These are phyloP conservation scores for Leuciscus waleckii DNA, from an alignment of 2,797 vertebrate genomes.

Conservation along the genomic window DNA sequence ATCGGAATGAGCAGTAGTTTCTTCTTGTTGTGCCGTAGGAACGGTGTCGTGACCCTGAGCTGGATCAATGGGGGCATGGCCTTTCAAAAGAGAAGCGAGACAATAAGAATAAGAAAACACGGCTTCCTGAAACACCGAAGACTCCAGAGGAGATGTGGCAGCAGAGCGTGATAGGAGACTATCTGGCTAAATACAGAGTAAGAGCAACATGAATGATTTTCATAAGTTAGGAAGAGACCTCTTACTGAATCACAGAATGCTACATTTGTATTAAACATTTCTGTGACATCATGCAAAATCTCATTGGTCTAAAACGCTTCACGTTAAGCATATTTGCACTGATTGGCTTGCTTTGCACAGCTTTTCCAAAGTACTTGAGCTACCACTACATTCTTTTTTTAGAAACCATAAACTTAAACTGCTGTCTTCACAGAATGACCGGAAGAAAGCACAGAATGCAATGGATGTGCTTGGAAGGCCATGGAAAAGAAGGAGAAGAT, in stretches of 20 bases:
- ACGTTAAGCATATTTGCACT: not conserved
- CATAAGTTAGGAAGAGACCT: not conserved
- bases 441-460: constrained; percentile 77
- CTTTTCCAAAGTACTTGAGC: not conserved
- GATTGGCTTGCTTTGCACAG: not conserved
- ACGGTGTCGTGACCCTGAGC: constrained; percentile 68
- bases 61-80: constrained; percentile 69
- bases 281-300: not conserved
- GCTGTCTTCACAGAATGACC: constrained; percentile 72
- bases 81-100: constrained; percentile 72
- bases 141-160: constrained; percentile 84
- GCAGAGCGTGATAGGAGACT: constrained; percentile 81
- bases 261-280: not conserved
- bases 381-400: not conserved
- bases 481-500: constrained; percentile 88
- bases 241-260: not conserved
- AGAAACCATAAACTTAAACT: not conserved
- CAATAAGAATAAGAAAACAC: constrained; percentile 66
- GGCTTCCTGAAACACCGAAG: constrained; percentile 80
- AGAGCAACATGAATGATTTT: constrained; percentile 6
- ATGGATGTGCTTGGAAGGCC: constrained; percentile 81
- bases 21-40: constrained; percentile 58
- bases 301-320: not conserved
- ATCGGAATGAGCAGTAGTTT: not conserved
- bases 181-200: constrained; percentile 80